phyloP scores from a whole-genome alignment of 2,797 vertebrate genomes.

The Pangasius macronema region DNA sequence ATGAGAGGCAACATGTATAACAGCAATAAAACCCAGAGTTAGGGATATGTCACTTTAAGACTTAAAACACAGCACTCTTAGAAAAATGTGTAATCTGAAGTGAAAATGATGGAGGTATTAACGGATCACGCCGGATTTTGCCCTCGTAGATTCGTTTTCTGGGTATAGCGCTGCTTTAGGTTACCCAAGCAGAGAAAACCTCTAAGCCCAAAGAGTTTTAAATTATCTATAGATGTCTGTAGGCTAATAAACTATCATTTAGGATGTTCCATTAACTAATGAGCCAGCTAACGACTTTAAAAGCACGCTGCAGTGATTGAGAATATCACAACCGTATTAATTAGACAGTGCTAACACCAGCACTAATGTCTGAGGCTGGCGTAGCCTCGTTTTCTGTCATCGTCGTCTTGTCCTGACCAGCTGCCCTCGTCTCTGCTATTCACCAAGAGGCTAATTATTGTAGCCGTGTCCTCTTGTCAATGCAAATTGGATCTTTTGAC shows the following conservation, averaged over 20 bases:
- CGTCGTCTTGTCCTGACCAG: not conserved
- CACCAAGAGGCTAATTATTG: constrained; percentile 48
- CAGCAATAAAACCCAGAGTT: not conserved
- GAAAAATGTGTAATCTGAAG: not conserved
- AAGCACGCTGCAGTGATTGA: constrained; percentile 17
- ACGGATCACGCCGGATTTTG: not conserved
- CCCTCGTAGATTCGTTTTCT: not conserved
- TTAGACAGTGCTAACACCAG: constrained; percentile 18
- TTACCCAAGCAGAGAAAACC: not conserved
- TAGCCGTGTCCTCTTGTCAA: constrained; percentile 43
- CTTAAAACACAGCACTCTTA: not conserved
- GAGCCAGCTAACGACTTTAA: constrained; percentile 24
- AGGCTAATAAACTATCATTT: constrained; percentile 31
- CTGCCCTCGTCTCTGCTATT: constrained; percentile 14
- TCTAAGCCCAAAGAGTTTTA: not conserved
- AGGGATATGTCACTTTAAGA: not conserved
- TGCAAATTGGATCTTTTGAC: constrained; percentile 54
- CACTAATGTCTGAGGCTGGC: not conserved
- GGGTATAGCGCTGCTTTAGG: not conserved
- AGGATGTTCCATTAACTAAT: constrained; percentile 34
- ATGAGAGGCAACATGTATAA: not conserved
- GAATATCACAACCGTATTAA: constrained; percentile 35
- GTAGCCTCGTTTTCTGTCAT: constrained; percentile 23
- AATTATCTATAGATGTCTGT: constrained; percentile 4
- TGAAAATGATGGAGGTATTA: not conserved